Evolutionary conservation across 2,113 vertebrate species (phyloP).

Genomic region (Syngnathus floridae): DNA sequence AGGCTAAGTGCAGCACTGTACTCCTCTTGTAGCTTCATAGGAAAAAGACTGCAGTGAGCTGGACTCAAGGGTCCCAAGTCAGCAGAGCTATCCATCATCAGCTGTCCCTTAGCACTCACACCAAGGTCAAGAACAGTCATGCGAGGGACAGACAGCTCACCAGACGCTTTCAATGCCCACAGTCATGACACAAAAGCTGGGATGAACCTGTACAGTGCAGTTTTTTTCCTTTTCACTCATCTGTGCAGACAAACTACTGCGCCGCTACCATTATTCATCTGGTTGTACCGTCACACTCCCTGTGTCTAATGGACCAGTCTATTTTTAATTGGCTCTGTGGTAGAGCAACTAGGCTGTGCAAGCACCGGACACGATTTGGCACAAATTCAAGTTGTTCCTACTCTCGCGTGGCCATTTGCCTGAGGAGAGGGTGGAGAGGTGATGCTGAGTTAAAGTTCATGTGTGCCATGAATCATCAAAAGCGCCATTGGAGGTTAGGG

Average conservation of each 20-base stretch:
- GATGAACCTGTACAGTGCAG: constrained; percentile 3
- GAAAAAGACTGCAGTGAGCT: constrained; percentile 33
- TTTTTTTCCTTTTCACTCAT: background rate
- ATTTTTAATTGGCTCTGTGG: constrained; percentile 50
- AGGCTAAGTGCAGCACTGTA: constrained; percentile 7
- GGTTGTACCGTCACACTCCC: constrained; percentile 36
- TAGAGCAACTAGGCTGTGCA: constrained; percentile 46
- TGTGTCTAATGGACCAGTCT: constrained; percentile 39
- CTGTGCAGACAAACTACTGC: constrained; percentile 19
- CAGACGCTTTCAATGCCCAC: constrained; percentile 5
- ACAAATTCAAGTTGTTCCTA: constrained; percentile 9
- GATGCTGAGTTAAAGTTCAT: constrained; percentile 30
- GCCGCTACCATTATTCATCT: constrained; percentile 12
- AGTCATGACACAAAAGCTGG: background rate
- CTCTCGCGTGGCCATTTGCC: constrained; percentile 8
- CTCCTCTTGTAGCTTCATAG: constrained; percentile 32
- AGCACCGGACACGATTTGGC: constrained; percentile 25
- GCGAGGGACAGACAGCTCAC: constrained; percentile 15
- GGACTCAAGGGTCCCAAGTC: constrained; percentile 24
- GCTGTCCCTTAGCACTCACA: constrained; percentile 13
- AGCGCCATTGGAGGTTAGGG: constrained; percentile 20
- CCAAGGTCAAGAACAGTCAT: constrained; percentile 40
- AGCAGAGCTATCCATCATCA: constrained; percentile 38
- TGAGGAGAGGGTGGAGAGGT: background rate
- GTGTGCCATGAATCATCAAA: constrained; percentile 25